Conservation (phyloP, 1,140 invertebrate genomes). For the Temnothorax longispinosus region DNA sequence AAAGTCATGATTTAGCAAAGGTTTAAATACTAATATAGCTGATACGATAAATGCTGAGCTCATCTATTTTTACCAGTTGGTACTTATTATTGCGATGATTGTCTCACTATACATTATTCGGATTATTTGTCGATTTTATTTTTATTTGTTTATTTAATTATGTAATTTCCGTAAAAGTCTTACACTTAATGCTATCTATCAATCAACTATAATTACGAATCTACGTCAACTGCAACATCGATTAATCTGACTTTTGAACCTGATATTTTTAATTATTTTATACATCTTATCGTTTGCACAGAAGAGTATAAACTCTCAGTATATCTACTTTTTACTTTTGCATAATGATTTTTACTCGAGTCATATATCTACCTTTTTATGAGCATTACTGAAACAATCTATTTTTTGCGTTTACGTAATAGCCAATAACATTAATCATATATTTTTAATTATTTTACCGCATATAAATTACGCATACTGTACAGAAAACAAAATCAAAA, state of each 20-base stretch:
- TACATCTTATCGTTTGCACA: background rate
- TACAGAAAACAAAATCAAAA: background rate
- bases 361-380: background rate
- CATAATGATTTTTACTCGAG: background rate
- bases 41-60: background rate
- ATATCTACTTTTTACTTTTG: background rate
- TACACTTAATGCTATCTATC: background rate
- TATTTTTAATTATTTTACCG: background rate
- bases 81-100: background rate
- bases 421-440: background rate
- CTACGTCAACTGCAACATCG: background rate
- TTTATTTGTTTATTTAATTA: background rate
- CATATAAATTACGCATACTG: background rate
- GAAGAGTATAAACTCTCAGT: background rate
- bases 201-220: background rate
- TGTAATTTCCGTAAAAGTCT: background rate
- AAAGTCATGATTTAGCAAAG: background rate
- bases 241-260: background rate
- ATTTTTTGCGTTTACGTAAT: background rate
- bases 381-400: background rate
- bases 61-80: background rate
- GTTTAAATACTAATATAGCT: background rate
- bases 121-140: slow-evolving; percentile 6
- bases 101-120: background rate
- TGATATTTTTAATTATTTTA: background rate